Evolutionary conservation across 2,113 vertebrate genomes (phyloP).

Genomic region (Heterocephalus glaber): DNA sequence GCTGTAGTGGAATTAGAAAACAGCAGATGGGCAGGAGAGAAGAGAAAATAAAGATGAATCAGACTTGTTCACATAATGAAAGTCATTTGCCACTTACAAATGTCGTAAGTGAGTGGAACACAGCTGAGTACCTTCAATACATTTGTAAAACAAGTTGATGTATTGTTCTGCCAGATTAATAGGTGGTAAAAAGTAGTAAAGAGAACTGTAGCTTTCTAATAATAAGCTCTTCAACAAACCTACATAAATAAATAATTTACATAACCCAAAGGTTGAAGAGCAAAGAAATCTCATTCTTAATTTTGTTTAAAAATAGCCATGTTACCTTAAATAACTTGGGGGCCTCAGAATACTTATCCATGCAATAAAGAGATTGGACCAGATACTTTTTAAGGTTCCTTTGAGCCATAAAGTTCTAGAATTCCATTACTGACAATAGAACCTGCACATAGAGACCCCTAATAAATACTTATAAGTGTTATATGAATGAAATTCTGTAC

Average conservation of each 20-base stretch:
- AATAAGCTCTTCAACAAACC: neutral
- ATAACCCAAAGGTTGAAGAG: neutral
- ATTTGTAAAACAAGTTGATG: neutral
- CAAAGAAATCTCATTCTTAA: neutral
- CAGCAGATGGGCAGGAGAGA: no score
- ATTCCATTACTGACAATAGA: neutral
- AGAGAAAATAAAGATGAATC: neutral
- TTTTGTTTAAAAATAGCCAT: neutral
- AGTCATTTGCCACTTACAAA: neutral
- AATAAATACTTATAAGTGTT: neutral
- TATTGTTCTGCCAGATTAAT: neutral
- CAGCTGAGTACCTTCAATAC: neutral
- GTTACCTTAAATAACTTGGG: neutral
- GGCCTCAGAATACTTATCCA: neutral
- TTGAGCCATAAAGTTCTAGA: neutral
- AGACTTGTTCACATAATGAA: neutral
- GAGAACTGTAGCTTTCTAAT: neutral
- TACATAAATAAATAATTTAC: neutral
- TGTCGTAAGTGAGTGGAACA: no score
- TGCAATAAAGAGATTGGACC: neutral
- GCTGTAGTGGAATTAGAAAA: neutral
- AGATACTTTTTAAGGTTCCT: neutral
- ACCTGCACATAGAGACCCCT: neutral
- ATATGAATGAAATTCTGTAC: neutral
- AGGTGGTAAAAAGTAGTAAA: constrained; percentile 3